These are phyloP conservation scores for Lerista edwardsae DNA, from an alignment of 2,797 vertebrate species.

Conservation along the genomic window DNA sequence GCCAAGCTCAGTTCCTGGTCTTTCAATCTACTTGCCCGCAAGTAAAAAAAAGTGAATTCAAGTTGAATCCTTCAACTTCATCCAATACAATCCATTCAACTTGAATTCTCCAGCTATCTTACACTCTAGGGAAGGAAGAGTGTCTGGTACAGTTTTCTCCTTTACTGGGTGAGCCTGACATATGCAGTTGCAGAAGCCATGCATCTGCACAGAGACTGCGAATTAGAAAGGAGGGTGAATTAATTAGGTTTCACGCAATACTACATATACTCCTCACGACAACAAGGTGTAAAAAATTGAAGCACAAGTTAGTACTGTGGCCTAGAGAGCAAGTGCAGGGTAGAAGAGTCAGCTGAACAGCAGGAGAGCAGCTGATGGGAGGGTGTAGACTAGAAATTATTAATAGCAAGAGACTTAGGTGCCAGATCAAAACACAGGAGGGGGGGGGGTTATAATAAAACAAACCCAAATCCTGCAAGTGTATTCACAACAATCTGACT, in stretches of 20 bases:
- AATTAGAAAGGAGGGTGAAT: not conserved
- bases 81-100: no score
- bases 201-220: not conserved
- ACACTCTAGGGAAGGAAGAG: not conserved
- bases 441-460: no score
- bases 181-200: no score
- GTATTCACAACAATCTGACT: accelerated
- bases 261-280: not conserved
- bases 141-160: not conserved
- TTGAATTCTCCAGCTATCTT: not conserved
- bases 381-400: not conserved
- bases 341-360: not conserved
- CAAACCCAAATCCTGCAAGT: not conserved
- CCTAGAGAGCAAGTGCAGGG: not conserved
- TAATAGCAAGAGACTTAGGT: not conserved
- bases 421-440: not conserved
- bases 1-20: no score
- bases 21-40: not conserved
- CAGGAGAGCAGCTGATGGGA: not conserved
- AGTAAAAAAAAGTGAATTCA: no score
- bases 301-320: not conserved
- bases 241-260: not conserved
- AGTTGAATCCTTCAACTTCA: no score
- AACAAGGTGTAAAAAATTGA: not conserved
- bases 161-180: not conserved